These are phyloP conservation scores for Tyria jacobaeae DNA, from an alignment of 2,888 invertebrate genomes.

Conservation along the genomic window DNA sequence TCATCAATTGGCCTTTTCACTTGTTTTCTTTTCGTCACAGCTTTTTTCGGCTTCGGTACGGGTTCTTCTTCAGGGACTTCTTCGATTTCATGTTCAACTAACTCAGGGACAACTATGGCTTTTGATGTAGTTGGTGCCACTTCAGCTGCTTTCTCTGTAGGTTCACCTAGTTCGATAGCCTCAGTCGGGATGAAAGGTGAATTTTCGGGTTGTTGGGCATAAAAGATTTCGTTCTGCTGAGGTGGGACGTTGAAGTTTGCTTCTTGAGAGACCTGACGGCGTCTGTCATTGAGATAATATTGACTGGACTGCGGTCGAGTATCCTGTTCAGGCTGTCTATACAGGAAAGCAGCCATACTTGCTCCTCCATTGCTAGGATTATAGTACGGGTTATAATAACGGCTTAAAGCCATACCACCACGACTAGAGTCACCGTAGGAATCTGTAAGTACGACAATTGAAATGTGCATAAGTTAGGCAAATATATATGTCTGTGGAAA, in stretches of 20 bases:
- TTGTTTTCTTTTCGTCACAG: slow-evolving; percentile 75
- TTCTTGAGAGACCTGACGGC: slow-evolving; percentile 74
- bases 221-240: slow-evolving; percentile 79
- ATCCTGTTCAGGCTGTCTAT: slow-evolving; percentile 64
- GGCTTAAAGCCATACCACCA: slow-evolving; percentile 78
- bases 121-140: slow-evolving; percentile 64
- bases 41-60: slow-evolving; percentile 65
- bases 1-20: slow-evolving; percentile 71
- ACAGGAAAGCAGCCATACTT: slow-evolving; percentile 79
- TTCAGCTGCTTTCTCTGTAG: slow-evolving; percentile 68
- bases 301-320: slow-evolving; percentile 64
- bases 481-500: no score
- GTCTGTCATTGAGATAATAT: slow-evolving; percentile 77
- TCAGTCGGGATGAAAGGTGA: slow-evolving; percentile 62
- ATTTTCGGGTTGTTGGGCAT: slow-evolving; percentile 65
- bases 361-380: slow-evolving; percentile 65
- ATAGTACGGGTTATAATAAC: slow-evolving; percentile 81
- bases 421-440: slow-evolving; percentile 76
- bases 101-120: slow-evolving; percentile 65
- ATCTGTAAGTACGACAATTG: slow-evolving; percentile 57
- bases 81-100: slow-evolving; percentile 72
- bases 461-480: neutral
- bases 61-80: slow-evolving; percentile 74
- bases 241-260: slow-evolving; percentile 62
- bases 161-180: slow-evolving; percentile 66